These are phyloP conservation scores for Liopterus haemorrhoidalis DNA, from an alignment of 2,888 invertebrate species.

Conservation along the genomic window DNA sequence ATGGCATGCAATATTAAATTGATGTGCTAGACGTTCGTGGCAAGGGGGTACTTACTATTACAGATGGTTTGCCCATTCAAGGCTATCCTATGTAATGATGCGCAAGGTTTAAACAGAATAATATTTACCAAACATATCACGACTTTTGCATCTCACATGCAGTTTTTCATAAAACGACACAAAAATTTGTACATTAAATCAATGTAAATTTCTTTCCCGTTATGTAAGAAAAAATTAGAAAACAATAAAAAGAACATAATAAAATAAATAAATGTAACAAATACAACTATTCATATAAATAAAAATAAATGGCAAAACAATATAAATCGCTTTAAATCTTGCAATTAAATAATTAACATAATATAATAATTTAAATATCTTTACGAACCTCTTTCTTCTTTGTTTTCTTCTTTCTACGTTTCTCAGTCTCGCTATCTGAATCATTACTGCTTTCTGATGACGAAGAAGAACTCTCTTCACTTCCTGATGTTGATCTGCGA, in stretches of 20 bases:
- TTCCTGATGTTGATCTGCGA: slow-evolving; percentile 22
- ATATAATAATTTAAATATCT: slow-evolving; percentile 8
- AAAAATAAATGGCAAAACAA: slow-evolving; percentile 11
- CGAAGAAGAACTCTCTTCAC: slow-evolving; percentile 32
- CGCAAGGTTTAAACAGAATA: slow-evolving; percentile 70
- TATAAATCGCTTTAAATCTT: slow-evolving; percentile 24
- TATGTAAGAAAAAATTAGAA: too few relatives aligned
- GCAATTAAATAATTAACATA: slow-evolving; percentile 11
- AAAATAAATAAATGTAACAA: neutral
- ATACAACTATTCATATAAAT: neutral
- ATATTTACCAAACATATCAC: slow-evolving; percentile 49
- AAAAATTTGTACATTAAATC: too few relatives aligned
- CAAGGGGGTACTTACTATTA: slow-evolving; percentile 43
- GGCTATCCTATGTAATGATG: slow-evolving; percentile 67
- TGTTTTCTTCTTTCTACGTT: slow-evolving; percentile 46
- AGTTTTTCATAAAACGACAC: slow-evolving; percentile 5
- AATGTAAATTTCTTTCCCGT: too few relatives aligned
- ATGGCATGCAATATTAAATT: slow-evolving; percentile 45
- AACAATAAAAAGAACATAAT: neutral
- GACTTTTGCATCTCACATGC: slow-evolving; percentile 13
- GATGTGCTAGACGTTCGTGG: slow-evolving; percentile 17
- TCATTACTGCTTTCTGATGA: slow-evolving; percentile 38
- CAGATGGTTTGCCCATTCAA: slow-evolving; percentile 45
- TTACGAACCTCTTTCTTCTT: slow-evolving; percentile 48
- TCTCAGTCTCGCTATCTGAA: slow-evolving; percentile 46